A percentile compares a stretch with the other conserved stretches of the same genome.
These are phyloP conservation scores for Darevskia mixta DNA, from an alignment of 2,797 vertebrate species.

Conservation along the genomic window DNA sequence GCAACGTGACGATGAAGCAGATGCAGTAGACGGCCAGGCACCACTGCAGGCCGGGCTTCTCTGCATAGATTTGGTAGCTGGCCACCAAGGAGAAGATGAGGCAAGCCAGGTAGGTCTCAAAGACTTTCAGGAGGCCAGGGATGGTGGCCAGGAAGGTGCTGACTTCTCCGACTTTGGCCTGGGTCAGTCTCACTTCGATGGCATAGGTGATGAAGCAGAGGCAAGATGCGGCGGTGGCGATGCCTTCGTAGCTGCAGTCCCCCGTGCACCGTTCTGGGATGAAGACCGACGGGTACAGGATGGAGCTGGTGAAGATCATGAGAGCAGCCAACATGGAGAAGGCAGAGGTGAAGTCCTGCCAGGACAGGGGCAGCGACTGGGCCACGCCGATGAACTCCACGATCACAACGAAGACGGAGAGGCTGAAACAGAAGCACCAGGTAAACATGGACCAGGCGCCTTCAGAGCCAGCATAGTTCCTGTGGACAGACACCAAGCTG, in stretches of 20 bases:
- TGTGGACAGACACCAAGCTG: slow-evolving; percentile 82
- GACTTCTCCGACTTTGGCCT: slow-evolving; percentile 83
- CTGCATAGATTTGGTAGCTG: accelerated
- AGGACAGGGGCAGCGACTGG: slow-evolving; percentile 81
- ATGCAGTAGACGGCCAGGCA: slow-evolving; percentile 86
- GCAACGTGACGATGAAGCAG: slow-evolving; percentile 85
- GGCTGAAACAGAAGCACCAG: slow-evolving; percentile 87
- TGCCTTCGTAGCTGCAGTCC: slow-evolving; percentile 68
- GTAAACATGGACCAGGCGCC: slow-evolving; percentile 89
- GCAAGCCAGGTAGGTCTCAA: slow-evolving; percentile 88
- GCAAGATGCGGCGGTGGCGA: slow-evolving; percentile 80
- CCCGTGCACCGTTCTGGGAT: slow-evolving; percentile 38
- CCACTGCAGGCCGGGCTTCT: slow-evolving; percentile 77
- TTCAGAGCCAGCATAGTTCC: accelerated
- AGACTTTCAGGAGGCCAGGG: slow-evolving; percentile 89
- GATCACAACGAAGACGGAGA: slow-evolving; percentile 82
- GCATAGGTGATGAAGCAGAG: slow-evolving; percentile 84
- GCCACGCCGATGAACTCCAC: slow-evolving; percentile 81
- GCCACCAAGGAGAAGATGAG: slow-evolving; percentile 81
- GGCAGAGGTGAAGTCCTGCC: slow-evolving; percentile 87
- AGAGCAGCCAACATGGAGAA: slow-evolving; percentile 87
- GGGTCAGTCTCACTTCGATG: slow-evolving; percentile 83
- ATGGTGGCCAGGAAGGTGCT: slow-evolving; percentile 88
- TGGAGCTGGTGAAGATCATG: slow-evolving; percentile 85
- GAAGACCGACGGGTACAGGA: slow-evolving; percentile 80